Conservation (phyloP, 1,140 invertebrate species). For the Coenobita brevimanus region DNA sequence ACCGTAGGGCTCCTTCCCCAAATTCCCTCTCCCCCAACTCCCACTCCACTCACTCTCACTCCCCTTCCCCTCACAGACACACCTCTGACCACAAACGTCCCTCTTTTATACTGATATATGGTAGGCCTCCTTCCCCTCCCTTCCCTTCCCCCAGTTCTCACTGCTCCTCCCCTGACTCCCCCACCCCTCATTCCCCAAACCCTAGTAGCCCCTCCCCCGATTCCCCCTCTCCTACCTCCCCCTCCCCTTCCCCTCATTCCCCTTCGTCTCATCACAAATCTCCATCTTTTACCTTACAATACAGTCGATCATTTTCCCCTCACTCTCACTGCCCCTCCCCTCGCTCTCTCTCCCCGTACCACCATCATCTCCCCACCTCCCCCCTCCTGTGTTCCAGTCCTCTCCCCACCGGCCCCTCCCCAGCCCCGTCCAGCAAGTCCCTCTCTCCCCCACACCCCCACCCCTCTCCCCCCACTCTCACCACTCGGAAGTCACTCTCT, state of each 20-base stretch:
- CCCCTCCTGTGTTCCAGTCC: background rate
- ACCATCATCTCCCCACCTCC: background rate
- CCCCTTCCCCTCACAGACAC: background rate
- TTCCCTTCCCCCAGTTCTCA: background rate
- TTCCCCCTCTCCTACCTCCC: background rate
- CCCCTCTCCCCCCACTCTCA: no score
- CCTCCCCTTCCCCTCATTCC: background rate
- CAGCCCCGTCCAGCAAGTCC: no score
- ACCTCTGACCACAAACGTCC: no score
- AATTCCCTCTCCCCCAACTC: no score
- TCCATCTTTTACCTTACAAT: background rate
- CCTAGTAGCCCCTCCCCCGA: background rate
- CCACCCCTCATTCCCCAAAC: background rate
- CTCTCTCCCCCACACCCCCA: no score
- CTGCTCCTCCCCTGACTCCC: background rate
- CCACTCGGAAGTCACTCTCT: no score
- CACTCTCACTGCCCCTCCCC: background rate
- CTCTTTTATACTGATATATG: no score
- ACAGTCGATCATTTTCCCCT: no score
- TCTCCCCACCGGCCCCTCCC: no score
- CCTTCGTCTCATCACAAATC: background rate
- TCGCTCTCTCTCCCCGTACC: background rate
- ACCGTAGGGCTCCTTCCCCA: no score
- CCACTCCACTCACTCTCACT: background rate
- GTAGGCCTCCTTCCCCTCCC: no score